Percentiles rank a stretch among this genome's conserved stretches.
Evolutionary conservation across 2,888 invertebrate genomes (phyloP).

Genomic region (Scaeva pyrastri): DNA sequence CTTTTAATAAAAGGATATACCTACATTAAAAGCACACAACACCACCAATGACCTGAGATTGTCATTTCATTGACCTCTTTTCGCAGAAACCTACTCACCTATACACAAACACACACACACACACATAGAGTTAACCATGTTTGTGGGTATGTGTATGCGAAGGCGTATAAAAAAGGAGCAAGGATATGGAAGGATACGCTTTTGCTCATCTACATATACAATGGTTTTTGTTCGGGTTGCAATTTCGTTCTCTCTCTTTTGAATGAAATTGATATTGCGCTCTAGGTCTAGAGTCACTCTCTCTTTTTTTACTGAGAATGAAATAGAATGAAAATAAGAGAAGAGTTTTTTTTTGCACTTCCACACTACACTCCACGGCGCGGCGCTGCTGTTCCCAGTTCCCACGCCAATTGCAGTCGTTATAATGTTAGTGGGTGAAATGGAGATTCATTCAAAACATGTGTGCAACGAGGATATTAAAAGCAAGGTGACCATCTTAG

Average conservation of each 20-base stretch:
- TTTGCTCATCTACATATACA: no score
- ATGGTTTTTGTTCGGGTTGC: neutral
- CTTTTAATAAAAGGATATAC: neutral
- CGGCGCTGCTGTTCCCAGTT: no score
- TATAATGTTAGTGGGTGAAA: slow-evolving; percentile 6
- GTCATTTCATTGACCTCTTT: slow-evolving; percentile 82
- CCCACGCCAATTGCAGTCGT: neutral
- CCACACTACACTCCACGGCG: no score
- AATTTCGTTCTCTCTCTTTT: slow-evolving; percentile 33
- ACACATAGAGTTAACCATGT: neutral
- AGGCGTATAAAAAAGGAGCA: neutral
- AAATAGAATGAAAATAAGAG: neutral
- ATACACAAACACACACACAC: slow-evolving; percentile 21
- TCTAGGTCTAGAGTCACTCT: neutral
- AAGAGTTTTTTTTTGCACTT: slow-evolving; percentile 3
- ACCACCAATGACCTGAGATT: slow-evolving; percentile 40
- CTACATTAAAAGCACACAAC: neutral
- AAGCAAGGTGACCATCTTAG: neutral
- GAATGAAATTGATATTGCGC: slow-evolving; percentile 29
- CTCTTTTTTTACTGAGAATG: neutral
- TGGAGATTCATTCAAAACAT: slow-evolving; percentile 22
- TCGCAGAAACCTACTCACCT: slow-evolving; percentile 51
- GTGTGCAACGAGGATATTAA: neutral
- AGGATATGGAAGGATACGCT: neutral
- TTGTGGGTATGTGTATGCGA: no score